Evolutionary conservation across 2,888 invertebrate genomes (phyloP), one percentile per base, ranked within the genome.

Genomic region (Itoplectis maculator): DNA sequence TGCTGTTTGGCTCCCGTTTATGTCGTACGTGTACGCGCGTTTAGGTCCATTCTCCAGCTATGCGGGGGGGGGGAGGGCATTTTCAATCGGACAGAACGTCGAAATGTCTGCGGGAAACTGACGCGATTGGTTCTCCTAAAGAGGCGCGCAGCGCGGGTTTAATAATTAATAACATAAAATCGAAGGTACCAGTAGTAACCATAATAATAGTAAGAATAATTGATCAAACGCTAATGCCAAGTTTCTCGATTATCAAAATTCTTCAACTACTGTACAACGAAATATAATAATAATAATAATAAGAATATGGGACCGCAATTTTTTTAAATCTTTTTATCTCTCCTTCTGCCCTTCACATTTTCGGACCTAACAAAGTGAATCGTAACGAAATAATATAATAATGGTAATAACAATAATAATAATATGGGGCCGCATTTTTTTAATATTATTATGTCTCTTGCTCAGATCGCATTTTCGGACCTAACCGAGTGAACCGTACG

Each of bases 1-100:
- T 92, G 92, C 92, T 92, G 89, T 91, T 92, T 91, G 90, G 90
- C 90, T 91, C 87, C 84, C 87, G 84, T 87, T 85, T 87, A 87
- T 88, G 88, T 87, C 90, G 81, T 86, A 83, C 85, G 86, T 88
- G 82, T 87, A 86, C 84, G 85, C 85, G 86, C 82, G 76, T 80
- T 82, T 79, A 82, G 82, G 82, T 82, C 82, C 82, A 82, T 82
- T 65, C 75, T 77, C 80, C 82, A 76, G 80, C 82, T 79, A 77
- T 73, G 69, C 68, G 65, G 65, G 66, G 61, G 15, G 45, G 69
- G 63, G 65, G 65, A 59, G 61, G 15, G 45, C 45, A 18, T 35
- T 47, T 29, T 13, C 13, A 59, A 37, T 42, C 49, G 15, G n/a
- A 35, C n/a, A 51, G 51, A 61, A 11, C 35, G 51, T 15, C 15